Conservation (phyloP, 2,113 vertebrate genomes). For the Tenebrosternarchus preto region DNA sequence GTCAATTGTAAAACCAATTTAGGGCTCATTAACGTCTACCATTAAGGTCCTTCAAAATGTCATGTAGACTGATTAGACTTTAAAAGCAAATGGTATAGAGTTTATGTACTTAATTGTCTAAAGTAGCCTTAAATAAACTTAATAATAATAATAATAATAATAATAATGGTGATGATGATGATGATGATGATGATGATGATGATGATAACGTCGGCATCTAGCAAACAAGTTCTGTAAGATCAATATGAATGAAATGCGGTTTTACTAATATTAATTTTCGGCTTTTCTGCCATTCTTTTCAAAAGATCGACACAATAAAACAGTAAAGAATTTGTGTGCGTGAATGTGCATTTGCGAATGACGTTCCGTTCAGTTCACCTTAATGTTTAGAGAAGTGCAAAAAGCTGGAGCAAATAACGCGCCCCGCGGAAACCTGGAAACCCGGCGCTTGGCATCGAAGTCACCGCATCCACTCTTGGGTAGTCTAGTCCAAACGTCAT, state of each 20-base stretch:
- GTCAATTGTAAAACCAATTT: too few species aligned
- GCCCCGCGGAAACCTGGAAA: not conserved
- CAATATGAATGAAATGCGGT: not conserved
- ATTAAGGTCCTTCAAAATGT: not conserved
- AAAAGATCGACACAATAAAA: not conserved
- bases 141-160: not conserved
- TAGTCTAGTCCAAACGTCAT: not conserved
- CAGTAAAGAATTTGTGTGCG: not conserved
- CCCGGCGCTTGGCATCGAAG: not conserved
- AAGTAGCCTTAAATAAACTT: too few species aligned
- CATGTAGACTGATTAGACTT: not conserved
- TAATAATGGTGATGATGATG: too few species aligned
- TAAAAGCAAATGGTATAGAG: too few species aligned
- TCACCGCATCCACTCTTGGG: not conserved
- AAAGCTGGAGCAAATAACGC: not conserved
- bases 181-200: too few species aligned
- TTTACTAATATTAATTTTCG: too few species aligned
- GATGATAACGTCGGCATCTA: not conserved
- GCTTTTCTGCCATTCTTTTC: not conserved
- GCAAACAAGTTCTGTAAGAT: not conserved
- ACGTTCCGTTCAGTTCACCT: slow-evolving; percentile 40
- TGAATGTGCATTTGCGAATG: slow-evolving; percentile 14
- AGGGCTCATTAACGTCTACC: not conserved
- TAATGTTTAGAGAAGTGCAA: slow-evolving; percentile 27
- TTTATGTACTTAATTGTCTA: too few species aligned